These are phyloP conservation scores for Saimiri boliviensis DNA, from an alignment of 2,113 vertebrate species.

Conservation along the genomic window DNA sequence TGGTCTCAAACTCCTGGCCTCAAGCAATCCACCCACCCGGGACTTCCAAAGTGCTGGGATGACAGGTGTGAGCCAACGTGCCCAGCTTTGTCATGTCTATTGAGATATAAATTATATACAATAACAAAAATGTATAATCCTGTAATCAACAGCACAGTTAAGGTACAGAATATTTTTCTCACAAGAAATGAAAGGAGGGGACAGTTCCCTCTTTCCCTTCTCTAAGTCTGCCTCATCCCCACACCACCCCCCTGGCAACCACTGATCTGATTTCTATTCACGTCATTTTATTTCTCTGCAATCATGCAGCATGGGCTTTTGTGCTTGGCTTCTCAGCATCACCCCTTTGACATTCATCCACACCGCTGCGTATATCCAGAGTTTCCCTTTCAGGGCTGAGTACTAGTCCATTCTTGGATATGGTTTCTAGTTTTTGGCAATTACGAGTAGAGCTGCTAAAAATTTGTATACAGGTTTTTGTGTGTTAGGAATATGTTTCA, in stretches of 20 bases:
- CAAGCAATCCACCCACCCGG: no score
- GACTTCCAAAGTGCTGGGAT: no score
- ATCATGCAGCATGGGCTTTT: fast-evolving
- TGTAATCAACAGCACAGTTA: neutral
- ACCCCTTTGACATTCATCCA: neutral
- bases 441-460: neutral
- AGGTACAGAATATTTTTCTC: neutral
- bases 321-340: neutral
- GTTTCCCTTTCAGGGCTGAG: neutral
- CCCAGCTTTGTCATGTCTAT: neutral
- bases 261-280: neutral
- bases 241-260: neutral
- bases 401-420: neutral
- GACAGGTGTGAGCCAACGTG: no score
- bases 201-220: neutral
- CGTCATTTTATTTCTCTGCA: neutral
- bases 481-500: neutral
- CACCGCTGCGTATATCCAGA: fast-evolving
- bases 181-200: no score
- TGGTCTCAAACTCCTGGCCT: no score
- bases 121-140: neutral
- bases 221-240: neutral
- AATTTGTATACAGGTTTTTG: neutral
- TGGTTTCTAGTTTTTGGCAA: neutral
- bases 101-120: neutral